Percentiles rank a stretch among this genome's conserved stretches.
Conservation (phyloP, 2,888 invertebrate genomes). For the Drosophila phalerata region DNA sequence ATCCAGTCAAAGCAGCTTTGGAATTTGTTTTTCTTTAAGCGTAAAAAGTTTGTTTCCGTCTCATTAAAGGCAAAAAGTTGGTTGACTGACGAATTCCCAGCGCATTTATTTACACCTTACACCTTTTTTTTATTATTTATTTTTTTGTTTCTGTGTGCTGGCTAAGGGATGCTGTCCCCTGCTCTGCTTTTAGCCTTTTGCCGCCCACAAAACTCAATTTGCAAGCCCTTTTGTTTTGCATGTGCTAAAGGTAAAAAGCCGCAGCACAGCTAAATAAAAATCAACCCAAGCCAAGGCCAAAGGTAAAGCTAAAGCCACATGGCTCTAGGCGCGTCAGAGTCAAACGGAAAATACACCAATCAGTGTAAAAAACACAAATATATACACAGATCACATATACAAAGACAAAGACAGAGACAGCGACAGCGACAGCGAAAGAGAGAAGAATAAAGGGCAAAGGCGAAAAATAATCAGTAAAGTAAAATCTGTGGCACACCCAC, state of each 20-base stretch:
- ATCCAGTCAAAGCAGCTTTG: conserved; percentile 61
- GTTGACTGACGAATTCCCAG: conserved; percentile 70
- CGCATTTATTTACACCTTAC: conserved; percentile 82
- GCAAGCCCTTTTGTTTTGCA: conserved; percentile 70
- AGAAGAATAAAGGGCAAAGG: conserved; percentile 50
- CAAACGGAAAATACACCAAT: conserved; percentile 80
- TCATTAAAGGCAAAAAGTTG: conserved; percentile 71
- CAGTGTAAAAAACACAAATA: conserved; percentile 70
- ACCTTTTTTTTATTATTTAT: conserved; percentile 56
- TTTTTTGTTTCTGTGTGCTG: background rate
- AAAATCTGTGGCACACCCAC: conserved; percentile 73
- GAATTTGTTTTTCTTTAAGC: conserved; percentile 54
- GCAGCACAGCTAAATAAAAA: conserved; percentile 37
- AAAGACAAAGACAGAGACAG: background rate
- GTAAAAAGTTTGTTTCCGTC: conserved; percentile 75
- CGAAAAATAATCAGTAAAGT: conserved; percentile 76
- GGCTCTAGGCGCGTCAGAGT: conserved; percentile 73
- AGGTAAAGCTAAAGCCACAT: conserved; percentile 66
- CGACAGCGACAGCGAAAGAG: background rate
- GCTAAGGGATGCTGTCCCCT: background rate
- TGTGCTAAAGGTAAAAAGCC: conserved; percentile 74
- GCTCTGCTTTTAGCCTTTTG: conserved; percentile 9
- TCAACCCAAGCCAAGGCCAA: conserved; percentile 45
- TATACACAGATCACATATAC: conserved; percentile 3
- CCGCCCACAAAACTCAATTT: conserved; percentile 63